These are phyloP conservation scores for Hartigia nigra DNA, from an alignment of 2,888 invertebrate genomes.

Conservation along the genomic window DNA sequence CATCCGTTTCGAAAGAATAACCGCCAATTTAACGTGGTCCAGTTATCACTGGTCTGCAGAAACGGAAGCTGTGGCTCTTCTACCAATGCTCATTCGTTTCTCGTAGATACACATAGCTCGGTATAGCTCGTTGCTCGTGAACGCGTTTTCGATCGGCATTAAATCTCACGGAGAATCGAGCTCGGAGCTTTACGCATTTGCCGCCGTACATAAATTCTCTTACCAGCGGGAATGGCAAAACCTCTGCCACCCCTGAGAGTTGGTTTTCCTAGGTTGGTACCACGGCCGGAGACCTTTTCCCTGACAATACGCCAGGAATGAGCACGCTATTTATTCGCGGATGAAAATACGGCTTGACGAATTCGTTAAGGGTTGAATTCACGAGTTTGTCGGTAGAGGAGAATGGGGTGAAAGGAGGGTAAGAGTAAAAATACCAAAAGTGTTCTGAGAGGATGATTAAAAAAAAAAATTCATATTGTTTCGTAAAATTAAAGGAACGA, in stretches of 20 bases:
- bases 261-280: neutral
- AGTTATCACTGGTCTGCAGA: neutral
- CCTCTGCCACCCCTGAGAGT: neutral
- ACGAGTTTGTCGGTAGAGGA: neutral
- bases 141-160: slow-evolving; percentile 1
- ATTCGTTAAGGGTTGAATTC: slow-evolving; percentile 1
- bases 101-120: neutral
- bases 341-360: neutral
- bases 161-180: neutral
- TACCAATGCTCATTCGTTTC: neutral
- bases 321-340: neutral
- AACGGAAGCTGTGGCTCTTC: neutral
- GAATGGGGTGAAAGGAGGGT: neutral
- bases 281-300: neutral
- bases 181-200: slow-evolving; percentile 1
- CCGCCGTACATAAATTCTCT: neutral
- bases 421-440: neutral
- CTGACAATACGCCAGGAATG: neutral
- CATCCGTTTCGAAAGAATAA: neutral
- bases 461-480: too few relatives aligned
- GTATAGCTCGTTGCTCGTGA: neutral
- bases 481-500: too few relatives aligned
- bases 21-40: neutral
- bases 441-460: neutral
- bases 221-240: neutral